Base-by-base conservation (phyloP, 1,140 invertebrate species). In the Apis dorsata region DNA sequence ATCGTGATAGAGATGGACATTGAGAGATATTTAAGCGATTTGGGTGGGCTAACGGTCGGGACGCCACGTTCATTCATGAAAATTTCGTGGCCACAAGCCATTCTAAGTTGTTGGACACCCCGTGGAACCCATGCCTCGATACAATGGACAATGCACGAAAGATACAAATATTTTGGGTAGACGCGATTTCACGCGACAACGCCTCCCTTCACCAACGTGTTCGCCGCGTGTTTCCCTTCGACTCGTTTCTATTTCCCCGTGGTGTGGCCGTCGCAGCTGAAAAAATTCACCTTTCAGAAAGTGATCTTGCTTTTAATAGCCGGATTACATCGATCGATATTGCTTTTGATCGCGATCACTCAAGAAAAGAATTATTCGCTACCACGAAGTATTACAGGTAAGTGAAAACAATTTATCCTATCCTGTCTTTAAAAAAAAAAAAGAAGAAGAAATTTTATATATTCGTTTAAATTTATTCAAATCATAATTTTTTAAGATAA, bases 111-210 rank as follows among this genome's bases (percentile, higher is more conserved):
- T 65, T n/a, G 53, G 63, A 57, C 65, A 75, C 82, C 76, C 86
- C 49, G 63, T 74, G 71, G 66, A 73, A 69, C 82, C 83, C 82
- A 85, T 69, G 74, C 63, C 57, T 28, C 44, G 21, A 53, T 28
- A 86, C 89, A 90, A 89, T 74, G 53, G 70, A 88, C 88, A 89
- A 88, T 87, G 80, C 68, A 66, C 74, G 73, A 59, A 87, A 88
- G 83, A 86, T 87, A 89, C 88, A 90, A 90, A 90, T 90, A 90
- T 90, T 90, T 90, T 90, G 83, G 85, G 74, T 82, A 80, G 83
- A 65, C 84, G 81, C 81, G 86, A 90, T 90, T 90, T 90, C 89
- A 90, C 89, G 89, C 89, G 87, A 83, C 77, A 77, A 85, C 84
- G 80, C 89, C 82, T 73, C 60, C 81, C 81, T 83, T 76, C 77